Base-by-base conservation (phyloP, 2,888 invertebrate genomes). In the Drosophila eohydei region DNA sequence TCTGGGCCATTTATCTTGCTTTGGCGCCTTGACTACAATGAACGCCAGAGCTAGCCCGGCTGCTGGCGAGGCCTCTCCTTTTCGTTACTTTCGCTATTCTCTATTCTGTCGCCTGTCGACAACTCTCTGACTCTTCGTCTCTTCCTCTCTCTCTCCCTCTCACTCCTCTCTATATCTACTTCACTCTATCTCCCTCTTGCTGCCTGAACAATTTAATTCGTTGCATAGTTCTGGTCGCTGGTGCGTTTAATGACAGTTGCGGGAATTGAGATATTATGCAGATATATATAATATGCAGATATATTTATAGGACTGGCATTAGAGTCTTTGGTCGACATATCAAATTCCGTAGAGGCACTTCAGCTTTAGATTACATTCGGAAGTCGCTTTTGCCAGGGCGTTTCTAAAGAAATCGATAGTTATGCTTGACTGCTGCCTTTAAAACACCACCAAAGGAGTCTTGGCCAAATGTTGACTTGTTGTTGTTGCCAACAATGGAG, bases 1-100 rank as follows among this genome's bases (percentile, higher is more conserved):
- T 82, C 84, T 79, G 81, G 64, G 85, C 88, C 84, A 84, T 84
- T 84, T 87, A 84, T 84, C 81, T 87, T 84, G 85, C 88, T 74
- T 75, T 84, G 84, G 85, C 88, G 85, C 83, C 84, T 71, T 74
- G 71, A 80, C 86, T 78, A 81, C 81, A 83, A 86, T 80, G 66
- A 30, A 60, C 40, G 34, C 12, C 62, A 57, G 74, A 58, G 63
- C 56, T 58, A 58, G 71, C 36, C 71, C 36, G 62, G 43, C 38
- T 32, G 30, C 60, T 28, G 41, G 6, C 41, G 41, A 32, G 67
- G 60, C 66, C 64, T 46, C 76, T 51, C 36, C 48, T 46, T 43
- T 65, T 65, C 48, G 32, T 32, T 52, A 51, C 58, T 32, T 41
- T 46, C 21, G 59, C 63, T n/a, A 26, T 26, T 44, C 40, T 40